These are phyloP conservation scores for Drosophila rellima DNA, from an alignment of 2,888 invertebrate species.

Conservation along the genomic window DNA sequence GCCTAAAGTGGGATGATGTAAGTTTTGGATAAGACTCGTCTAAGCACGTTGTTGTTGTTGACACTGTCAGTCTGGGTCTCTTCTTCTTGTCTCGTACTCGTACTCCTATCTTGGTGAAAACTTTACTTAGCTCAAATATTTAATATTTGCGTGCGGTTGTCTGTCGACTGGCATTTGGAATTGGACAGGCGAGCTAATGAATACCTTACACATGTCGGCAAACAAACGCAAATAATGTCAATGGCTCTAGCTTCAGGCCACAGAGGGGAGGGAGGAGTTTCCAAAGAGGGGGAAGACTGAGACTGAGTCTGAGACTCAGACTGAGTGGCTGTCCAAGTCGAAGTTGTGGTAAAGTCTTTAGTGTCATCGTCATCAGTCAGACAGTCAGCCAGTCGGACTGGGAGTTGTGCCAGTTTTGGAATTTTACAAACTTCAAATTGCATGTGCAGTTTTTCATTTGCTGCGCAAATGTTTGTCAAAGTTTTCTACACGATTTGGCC, in stretches of 20 bases:
- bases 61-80: constrained; percentile 44
- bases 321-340: constrained; percentile 49
- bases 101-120: constrained; percentile 63
- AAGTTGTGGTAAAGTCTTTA: constrained; percentile 32
- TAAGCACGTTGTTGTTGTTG: constrained; percentile 48
- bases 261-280: constrained; percentile 5
- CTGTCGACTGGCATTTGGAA: constrained; percentile 66
- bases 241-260: constrained; percentile 45
- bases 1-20: constrained; percentile 47
- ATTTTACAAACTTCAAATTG: constrained; percentile 50
- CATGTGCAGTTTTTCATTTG: constrained; percentile 28
- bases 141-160: constrained; percentile 70
- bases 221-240: constrained; percentile 80
- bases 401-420: constrained; percentile 70
- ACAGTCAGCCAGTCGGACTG: constrained; percentile 26
- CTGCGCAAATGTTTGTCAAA: constrained; percentile 78
- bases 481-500: constrained; percentile 80
- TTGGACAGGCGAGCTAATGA: constrained; percentile 75
- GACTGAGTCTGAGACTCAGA: neutral
- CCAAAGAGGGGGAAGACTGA: neutral
- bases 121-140: constrained; percentile 70
- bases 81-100: neutral
- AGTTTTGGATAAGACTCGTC: constrained; percentile 52
- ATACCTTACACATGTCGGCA: constrained; percentile 79
- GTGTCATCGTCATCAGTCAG: constrained; percentile 64